Evolutionary conservation across 2,113 vertebrate species (phyloP), one percentile per base, ranked within the genome.

Genomic region (Malaclemys terrapin): DNA sequence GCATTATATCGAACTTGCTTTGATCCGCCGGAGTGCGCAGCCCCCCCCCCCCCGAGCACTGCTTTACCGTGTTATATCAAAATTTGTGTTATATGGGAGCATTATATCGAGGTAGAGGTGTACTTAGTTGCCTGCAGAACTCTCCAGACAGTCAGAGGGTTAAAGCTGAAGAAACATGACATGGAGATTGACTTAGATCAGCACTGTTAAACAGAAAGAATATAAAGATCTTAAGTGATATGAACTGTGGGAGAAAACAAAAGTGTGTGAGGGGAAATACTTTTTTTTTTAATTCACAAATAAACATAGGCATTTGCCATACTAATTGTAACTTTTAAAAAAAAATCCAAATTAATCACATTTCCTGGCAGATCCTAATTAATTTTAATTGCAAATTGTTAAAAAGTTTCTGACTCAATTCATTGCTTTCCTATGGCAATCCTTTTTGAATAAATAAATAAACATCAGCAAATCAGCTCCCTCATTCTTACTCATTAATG

Each of bases 141-240:
- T 72, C 76, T 56, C 27, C 80, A 11, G 72, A 6, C 49, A 96
- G 94, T 93, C 95, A 96, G 90, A 76, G 84, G 96, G 97, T 96
- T 95, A 88, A 85, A 94, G 95, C 93, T 93, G 85, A 93, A 96
- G 96, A 93, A 97, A 95, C 57, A 80, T n/a, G 96, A 89, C 82
- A 93, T 91, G 93, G 82, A 96, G 82, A 85, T 95, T 95, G 82
- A 91, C 94, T 94, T 97, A 90, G 91, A 87, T 94, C 82, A 93
- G 94, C 90, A 91, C 83, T 96, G 87, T 83, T 92, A 97, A 97
- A 97, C 93, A 96, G 78, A 82, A 69, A 85, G 82, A 86, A 94
- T 82, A 93, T 82, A 93, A 94, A 95, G 96, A 95, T 87, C 75
- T 96, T 93, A 93, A 5, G 6, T 53, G 94, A 92, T 27, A 1